These are phyloP conservation scores for Dendroctonus ponderosae DNA, from an alignment of 1,140 invertebrate species.

Conservation along the genomic window DNA sequence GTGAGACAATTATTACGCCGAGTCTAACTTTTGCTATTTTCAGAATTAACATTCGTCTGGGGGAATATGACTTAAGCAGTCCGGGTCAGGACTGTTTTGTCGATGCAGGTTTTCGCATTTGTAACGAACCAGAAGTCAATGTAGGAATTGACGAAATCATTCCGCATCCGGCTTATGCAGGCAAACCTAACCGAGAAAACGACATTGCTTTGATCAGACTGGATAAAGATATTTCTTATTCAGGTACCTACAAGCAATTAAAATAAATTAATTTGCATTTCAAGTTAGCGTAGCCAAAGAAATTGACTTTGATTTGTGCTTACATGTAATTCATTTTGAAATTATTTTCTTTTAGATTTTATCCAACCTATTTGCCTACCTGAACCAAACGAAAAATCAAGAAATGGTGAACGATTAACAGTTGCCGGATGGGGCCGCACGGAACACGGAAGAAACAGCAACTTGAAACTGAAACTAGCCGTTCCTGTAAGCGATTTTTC, in stretches of 20 bases:
- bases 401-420: conserved; percentile 48
- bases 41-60: conserved; percentile 59
- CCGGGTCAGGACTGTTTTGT: conserved; percentile 57
- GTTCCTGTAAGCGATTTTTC: conserved; percentile 51
- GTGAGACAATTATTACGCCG: too few relatives aligned
- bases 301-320: conserved; percentile 5
- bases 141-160: conserved; percentile 40
- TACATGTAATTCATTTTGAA: not conserved
- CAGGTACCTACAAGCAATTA: conserved; percentile 35
- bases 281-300: not conserved
- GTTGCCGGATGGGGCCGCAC: conserved; percentile 68
- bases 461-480: conserved; percentile 45
- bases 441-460: conserved; percentile 50
- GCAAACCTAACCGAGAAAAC: conserved; percentile 32
- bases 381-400: conserved; percentile 36
- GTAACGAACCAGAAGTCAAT: conserved; percentile 40
- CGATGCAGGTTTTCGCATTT: conserved; percentile 34
- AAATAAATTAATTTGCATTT: not conserved
- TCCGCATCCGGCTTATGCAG: conserved; percentile 39
- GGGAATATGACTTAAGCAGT: conserved; percentile 58
- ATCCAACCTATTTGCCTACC: conserved; percentile 71
- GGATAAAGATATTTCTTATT: conserved; percentile 31
- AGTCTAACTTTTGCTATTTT: conserved; percentile 26
- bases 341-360: conserved; percentile 42
- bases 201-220: conserved; percentile 47